A percentile compares a stretch with the other conserved stretches of the same genome.
Evolutionary conservation across 2,888 invertebrate genomes (phyloP).

Genomic region (Tiliacea citrago): DNA sequence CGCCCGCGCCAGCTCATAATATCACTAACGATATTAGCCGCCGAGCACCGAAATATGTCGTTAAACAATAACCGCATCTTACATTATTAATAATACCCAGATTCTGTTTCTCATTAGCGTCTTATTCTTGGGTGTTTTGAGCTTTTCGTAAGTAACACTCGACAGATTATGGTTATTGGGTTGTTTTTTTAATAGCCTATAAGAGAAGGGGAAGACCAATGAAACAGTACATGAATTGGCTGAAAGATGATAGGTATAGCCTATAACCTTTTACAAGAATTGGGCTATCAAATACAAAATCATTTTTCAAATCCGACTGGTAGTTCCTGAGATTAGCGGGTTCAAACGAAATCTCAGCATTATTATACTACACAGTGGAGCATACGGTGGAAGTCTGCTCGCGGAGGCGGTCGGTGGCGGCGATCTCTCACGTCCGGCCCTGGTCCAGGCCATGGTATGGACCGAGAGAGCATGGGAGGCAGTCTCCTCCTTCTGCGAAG

Average conservation of each 20-base stretch:
- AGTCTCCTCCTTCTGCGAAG: too few relatives aligned
- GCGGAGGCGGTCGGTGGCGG: too few relatives aligned
- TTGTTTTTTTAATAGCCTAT: background rate
- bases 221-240: background rate
- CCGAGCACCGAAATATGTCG: constrained; percentile 38
- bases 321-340: too few relatives aligned
- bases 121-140: constrained; percentile 43
- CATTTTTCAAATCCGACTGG: too few relatives aligned
- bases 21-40: constrained; percentile 60
- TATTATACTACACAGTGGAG: too few relatives aligned
- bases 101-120: constrained; percentile 52
- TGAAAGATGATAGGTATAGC: background rate
- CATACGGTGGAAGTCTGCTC: too few relatives aligned
- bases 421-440: too few relatives aligned
- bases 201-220: background rate
- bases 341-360: too few relatives aligned
- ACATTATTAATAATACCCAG: constrained; percentile 58
- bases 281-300: too few relatives aligned
- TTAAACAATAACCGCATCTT: constrained; percentile 50
- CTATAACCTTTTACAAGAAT: too few relatives aligned
- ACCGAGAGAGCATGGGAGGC: too few relatives aligned
- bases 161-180: constrained; percentile 1
- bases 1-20: constrained; percentile 62
- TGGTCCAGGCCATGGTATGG: too few relatives aligned
- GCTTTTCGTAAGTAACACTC: constrained; percentile 17